Evolutionary conservation across 2,888 invertebrate species (phyloP).

Genomic region (Oligia fasciuncula): DNA sequence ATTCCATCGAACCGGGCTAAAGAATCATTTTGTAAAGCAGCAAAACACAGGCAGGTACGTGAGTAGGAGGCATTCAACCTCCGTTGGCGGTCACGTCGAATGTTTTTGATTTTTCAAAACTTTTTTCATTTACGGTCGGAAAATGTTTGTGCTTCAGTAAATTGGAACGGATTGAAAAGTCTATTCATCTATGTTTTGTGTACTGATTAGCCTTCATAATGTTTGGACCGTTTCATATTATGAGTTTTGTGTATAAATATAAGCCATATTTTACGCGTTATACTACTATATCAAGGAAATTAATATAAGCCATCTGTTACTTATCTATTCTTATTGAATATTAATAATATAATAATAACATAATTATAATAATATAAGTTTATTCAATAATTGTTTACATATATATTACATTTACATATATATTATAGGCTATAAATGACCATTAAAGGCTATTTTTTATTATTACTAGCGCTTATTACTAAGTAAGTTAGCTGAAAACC

Average conservation of each 20-base stretch:
- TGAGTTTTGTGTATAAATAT: neutral
- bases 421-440: too few relatives aligned
- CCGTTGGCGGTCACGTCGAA: conserved; percentile 40
- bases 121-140: conserved; percentile 55
- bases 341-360: too few relatives aligned
- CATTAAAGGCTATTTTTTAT: too few relatives aligned
- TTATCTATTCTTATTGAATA: too few relatives aligned
- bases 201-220: conserved; percentile 1
- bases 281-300: neutral
- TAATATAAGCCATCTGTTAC: neutral
- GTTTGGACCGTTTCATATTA: neutral
- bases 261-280: neutral
- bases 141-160: conserved; percentile 54
- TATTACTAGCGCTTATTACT: too few relatives aligned
- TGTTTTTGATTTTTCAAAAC: conserved; percentile 55
- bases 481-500: too few relatives aligned
- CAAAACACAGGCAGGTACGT: conserved; percentile 49
- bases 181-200: conserved; percentile 50
- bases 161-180: conserved; percentile 53
- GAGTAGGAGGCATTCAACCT: conserved; percentile 45
- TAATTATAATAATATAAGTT: too few relatives aligned
- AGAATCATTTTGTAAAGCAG: conserved; percentile 64
- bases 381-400: too few relatives aligned
- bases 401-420: too few relatives aligned
- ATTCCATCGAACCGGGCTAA: conserved; percentile 57